phyloP scores from a whole-genome alignment of 2,888 invertebrate species.

The Cotesia congregata region DNA sequence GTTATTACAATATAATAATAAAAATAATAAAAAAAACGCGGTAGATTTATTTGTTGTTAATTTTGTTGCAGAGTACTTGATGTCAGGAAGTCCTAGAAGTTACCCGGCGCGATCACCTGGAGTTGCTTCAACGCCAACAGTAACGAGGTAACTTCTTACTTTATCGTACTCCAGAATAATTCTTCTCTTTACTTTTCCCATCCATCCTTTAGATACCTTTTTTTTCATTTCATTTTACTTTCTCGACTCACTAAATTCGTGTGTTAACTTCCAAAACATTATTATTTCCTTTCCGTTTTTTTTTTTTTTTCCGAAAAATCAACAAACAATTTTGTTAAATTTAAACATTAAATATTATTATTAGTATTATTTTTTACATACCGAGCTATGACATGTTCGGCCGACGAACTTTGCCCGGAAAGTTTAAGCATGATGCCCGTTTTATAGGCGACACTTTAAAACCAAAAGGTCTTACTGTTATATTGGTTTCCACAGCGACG shows the following conservation, averaged over 20 bases:
- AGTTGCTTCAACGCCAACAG: constrained; percentile 62
- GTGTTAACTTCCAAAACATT: not conserved
- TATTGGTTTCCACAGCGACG: constrained; percentile 21
- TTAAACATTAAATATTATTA: not conserved
- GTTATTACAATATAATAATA: not conserved
- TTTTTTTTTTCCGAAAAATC: not conserved
- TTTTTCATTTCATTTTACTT: constrained; percentile 7
- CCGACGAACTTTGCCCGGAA: constrained; percentile 44
- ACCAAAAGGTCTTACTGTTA: constrained; percentile 42
- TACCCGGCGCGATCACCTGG: constrained; percentile 65
- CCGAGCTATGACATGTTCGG: constrained; percentile 28
- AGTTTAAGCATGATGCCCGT: constrained; percentile 43
- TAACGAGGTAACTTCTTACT: constrained; percentile 59
- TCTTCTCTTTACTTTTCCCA: constrained; percentile 13
- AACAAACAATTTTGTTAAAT: not conserved
- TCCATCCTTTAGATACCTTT: not conserved
- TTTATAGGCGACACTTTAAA: constrained; percentile 44
- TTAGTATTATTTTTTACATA: constrained; percentile 6
- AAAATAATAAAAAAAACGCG: constrained; percentile 8
- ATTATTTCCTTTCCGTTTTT: too few relatives aligned
- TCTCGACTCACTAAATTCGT: not conserved
- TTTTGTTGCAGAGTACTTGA: constrained; percentile 66
- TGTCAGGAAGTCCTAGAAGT: constrained; percentile 68
- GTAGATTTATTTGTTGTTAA: constrained; percentile 27
- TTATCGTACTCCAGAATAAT: constrained; percentile 12